phyloP scores from a whole-genome alignment of 2,113 vertebrate species.

The Lagenorhynchus albirostris region DNA sequence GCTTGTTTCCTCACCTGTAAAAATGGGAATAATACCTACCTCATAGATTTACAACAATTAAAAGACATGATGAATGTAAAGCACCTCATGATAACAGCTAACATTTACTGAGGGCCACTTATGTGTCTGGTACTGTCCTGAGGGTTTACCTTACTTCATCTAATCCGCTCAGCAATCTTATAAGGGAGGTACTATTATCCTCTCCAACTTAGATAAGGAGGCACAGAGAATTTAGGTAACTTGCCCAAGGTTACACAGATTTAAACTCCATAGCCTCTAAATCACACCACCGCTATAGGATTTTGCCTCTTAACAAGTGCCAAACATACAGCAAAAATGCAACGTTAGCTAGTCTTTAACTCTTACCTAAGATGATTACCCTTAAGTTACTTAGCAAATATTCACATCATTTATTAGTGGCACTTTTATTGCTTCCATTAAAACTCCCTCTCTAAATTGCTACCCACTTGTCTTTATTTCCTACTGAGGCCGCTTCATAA shows the following conservation, averaged over 20 bases:
- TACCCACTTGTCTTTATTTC: not conserved
- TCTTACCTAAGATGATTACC: not conserved
- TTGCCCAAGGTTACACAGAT: not conserved
- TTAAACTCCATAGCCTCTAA: not conserved
- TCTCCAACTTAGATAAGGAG: not conserved
- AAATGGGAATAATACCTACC: not conserved
- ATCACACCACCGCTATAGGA: not conserved
- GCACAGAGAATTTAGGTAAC: not conserved
- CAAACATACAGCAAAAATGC: not conserved
- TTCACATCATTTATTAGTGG: not conserved
- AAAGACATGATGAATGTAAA: not conserved
- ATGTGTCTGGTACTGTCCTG: not conserved
- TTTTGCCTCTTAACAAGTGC: not conserved
- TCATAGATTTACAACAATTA: not conserved
- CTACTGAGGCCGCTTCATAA: not conserved
- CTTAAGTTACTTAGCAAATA: not conserved
- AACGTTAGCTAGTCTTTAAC: not conserved
- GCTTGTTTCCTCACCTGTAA: not conserved
- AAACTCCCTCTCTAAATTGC: not conserved
- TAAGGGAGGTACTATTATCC: not conserved
- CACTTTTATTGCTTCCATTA: not conserved
- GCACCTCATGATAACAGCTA: not conserved
- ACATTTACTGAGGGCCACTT: not conserved
- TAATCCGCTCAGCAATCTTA: not conserved
- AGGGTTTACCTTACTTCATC: not conserved